Evolutionary conservation across 1,140 invertebrate genomes (phyloP), one percentile per base, ranked within the genome.

Genomic region (Odontomachus brunneus): DNA sequence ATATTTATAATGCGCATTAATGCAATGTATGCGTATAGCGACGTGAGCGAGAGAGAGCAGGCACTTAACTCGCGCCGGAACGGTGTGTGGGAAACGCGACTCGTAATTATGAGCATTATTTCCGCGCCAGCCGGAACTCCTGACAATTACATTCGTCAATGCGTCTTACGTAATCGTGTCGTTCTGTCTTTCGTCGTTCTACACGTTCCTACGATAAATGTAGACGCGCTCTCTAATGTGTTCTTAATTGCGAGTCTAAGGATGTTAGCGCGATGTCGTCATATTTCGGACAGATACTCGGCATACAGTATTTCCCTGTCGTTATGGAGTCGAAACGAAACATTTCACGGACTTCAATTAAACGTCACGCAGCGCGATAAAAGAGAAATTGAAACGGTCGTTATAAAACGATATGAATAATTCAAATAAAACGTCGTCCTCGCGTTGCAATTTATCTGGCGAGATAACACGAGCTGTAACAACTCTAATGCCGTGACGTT

Each of bases 111-210:
- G 67, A 74, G 81, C 82, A 62, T 49, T 63, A 63, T 83, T 89
- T 89, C 88, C 88, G 73, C 60, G 72, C 66, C 51, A 60, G 57
- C 82, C 88, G 87, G 88, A 86, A 88, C 82, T 44, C 26, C 11
- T 44, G 74, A 63, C 87, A 80, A 89, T 88, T 88, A 84, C 51
- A 63, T 72, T 69, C 75, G 87, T 88, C 85, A 84, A 76, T 84
- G 87, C 69, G 62, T 48, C 51, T 88, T 87, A 53, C 81, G 62
- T 87, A 84, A 88, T 75, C 69, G 29, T 53, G 63, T 69, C 65
- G 74, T 4, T 17, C 62, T 67, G 69, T 69, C 24, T 19, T 69
- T 78, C 55, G 22, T 44, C 33, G 38, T 19, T 19, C 53, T 9
- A 55, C 53, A 7, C 53, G 19, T 55, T 19, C 53, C n/a, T 9